These are phyloP conservation scores for Microplitis mediator DNA, from an alignment of 1,140 invertebrate species.

Conservation along the genomic window DNA sequence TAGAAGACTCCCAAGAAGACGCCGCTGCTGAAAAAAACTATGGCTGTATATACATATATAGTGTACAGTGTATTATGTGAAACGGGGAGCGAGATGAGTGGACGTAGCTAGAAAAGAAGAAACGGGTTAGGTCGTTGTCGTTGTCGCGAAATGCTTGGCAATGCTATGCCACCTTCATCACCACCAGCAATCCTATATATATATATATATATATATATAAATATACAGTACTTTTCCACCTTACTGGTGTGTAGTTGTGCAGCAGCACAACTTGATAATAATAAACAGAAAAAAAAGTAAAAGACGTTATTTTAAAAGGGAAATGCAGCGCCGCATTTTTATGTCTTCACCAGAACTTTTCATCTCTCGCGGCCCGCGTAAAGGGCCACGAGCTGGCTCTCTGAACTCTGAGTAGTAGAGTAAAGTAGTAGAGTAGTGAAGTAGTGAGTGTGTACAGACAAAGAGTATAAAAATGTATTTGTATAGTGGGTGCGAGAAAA, in stretches of 20 bases:
- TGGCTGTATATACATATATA: not conserved
- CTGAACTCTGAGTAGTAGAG: not conserved
- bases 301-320: slow-evolving; percentile 62
- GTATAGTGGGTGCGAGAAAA: not conserved
- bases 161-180: slow-evolving; percentile 2
- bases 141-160: not conserved
- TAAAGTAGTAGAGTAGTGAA: not conserved
- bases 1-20: not conserved
- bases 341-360: slow-evolving; percentile 64
- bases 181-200: not conserved
- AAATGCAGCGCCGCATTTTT: slow-evolving; percentile 63
- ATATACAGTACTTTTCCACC: not conserved
- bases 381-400: slow-evolving; percentile 18
- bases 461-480: not conserved
- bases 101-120: not conserved
- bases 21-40: not conserved
- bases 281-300: slow-evolving; percentile 61
- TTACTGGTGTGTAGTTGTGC: not conserved
- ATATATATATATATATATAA: not conserved
- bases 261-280: slow-evolving; percentile 59
- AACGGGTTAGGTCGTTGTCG: not conserved
- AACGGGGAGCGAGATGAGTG: slow-evolving; percentile 9
- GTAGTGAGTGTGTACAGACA: not conserved
- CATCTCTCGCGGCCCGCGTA: slow-evolving; percentile 47
- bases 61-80: not conserved